Evolutionary conservation across 1,140 invertebrate genomes (phyloP).

Genomic region (Anastatus disparis): DNA sequence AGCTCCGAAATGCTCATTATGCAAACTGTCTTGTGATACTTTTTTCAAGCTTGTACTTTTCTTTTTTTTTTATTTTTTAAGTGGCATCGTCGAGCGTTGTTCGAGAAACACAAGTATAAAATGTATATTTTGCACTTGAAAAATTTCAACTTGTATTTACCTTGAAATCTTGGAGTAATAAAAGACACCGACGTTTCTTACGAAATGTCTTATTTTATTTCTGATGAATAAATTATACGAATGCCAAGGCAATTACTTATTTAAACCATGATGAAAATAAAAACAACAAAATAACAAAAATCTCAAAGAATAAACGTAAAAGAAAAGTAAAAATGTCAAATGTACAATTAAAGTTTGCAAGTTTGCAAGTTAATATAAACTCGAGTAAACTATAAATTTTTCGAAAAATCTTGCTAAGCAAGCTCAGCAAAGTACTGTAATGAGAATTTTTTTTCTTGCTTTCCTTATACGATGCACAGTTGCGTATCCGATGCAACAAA

Average conservation of each 20-base stretch:
- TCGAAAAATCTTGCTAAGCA: not conserved
- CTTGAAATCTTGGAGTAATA: not conserved
- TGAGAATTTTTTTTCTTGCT: not conserved
- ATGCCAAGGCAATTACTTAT: no score
- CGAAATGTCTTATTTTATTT: not conserved
- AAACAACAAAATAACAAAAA: not conserved
- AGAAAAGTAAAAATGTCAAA: not conserved
- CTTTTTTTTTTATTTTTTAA: no score
- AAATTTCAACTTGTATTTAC: not conserved
- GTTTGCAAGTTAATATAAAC: not conserved
- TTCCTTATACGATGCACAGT: no score
- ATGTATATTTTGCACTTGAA: conserved; percentile 17
- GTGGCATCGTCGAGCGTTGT: not conserved
- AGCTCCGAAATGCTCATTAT: conserved; percentile 7
- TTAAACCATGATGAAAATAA: conserved; percentile 14
- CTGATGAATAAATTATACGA: conserved; percentile 13
- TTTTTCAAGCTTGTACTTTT: not conserved
- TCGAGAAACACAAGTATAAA: not conserved
- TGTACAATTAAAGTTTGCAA: conserved; percentile 16
- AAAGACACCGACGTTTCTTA: not conserved
- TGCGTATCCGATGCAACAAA: not conserved
- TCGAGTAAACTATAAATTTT: no score
- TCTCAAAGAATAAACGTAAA: not conserved
- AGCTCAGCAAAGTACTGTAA: conserved; percentile 1
- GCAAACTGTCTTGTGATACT: conserved; percentile 5